Evolutionary conservation across 2,797 vertebrate genomes (phyloP).

Genomic region (Geotria australis): DNA sequence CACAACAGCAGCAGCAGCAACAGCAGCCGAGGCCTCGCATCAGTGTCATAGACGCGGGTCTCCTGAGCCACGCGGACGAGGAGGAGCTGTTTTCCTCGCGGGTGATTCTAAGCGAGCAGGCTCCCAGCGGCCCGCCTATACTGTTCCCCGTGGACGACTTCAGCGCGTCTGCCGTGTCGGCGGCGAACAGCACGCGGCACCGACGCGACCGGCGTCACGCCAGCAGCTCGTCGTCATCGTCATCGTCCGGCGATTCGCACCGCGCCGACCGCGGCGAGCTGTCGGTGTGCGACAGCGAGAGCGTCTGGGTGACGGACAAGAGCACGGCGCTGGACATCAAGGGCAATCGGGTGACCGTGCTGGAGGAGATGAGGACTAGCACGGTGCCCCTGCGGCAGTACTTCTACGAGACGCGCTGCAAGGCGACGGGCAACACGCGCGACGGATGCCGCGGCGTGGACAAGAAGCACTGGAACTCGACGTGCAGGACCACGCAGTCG

Average conservation of each 20-base stretch:
- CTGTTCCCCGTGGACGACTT: conserved; percentile 10
- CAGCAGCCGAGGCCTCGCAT: no score
- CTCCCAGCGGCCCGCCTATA: conserved; percentile 9
- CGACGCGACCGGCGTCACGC: no score
- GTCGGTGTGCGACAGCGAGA: conserved; percentile 79
- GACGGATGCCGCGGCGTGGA: conserved; percentile 76
- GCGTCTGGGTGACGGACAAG: conserved; percentile 69
- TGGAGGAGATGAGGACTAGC: conserved; percentile 41
- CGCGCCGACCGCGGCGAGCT: conserved; percentile 19
- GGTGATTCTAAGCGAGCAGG: conserved; percentile 8
- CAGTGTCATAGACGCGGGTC: no score
- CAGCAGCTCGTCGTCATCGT: neutral
- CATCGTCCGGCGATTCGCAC: neutral
- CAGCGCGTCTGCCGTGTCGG: no score
- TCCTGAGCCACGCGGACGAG: neutral
- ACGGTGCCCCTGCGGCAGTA: conserved; percentile 49
- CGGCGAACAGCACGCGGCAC: no score
- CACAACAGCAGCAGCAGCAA: no score
- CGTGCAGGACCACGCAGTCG: conserved; percentile 83
- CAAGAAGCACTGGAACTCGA: conserved; percentile 91
- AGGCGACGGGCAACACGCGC: conserved; percentile 29
- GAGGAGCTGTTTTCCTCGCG: conserved; percentile 12
- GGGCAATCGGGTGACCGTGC: conserved; percentile 37
- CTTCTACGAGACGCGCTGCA: conserved; percentile 78
- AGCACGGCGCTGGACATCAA: conserved; percentile 43